Percentiles rank a stretch among this genome's conserved stretches.
Evolutionary conservation across 2,888 invertebrate species (phyloP).

Genomic region (Catonia carolina): DNA sequence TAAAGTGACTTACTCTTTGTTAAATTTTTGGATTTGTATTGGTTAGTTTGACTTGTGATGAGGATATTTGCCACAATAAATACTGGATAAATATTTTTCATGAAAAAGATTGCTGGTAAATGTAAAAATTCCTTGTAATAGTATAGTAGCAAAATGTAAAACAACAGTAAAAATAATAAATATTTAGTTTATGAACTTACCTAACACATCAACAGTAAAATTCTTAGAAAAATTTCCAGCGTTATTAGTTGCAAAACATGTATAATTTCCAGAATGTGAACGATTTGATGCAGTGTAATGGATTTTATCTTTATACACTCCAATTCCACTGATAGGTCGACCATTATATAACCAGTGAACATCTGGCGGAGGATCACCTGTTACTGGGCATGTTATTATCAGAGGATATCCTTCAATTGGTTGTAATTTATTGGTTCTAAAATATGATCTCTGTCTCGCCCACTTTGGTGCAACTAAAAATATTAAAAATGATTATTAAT

Average conservation of each 20-base stretch:
- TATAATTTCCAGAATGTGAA: slow-evolving; percentile 47
- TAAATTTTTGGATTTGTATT: no score
- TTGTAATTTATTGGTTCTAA: not conserved
- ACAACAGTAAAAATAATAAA: no score
- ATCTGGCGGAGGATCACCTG: slow-evolving; percentile 52
- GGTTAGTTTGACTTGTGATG: no score
- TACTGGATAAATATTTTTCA: no score
- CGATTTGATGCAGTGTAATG: slow-evolving; percentile 6
- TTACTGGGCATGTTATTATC: slow-evolving; percentile 47
- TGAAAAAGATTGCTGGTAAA: no score
- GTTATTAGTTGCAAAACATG: slow-evolving; percentile 52
- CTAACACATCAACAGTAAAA: slow-evolving; percentile 44
- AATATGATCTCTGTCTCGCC: slow-evolving; percentile 11
- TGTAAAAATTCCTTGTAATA: no score
- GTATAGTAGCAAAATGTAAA: no score
- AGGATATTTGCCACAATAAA: no score
- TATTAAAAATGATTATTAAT: no score
- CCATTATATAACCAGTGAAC: slow-evolving; percentile 56
- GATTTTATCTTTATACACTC: not conserved
- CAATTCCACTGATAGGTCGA: slow-evolving; percentile 34
- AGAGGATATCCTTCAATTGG: slow-evolving; percentile 19
- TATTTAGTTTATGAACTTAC: no score
- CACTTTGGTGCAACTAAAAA: slow-evolving; percentile 23
- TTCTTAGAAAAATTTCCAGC: slow-evolving; percentile 43
- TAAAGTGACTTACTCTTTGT: no score